phyloP scores from a whole-genome alignment of 2,113 vertebrate genomes.

The Brienomyrus brachyistius region DNA sequence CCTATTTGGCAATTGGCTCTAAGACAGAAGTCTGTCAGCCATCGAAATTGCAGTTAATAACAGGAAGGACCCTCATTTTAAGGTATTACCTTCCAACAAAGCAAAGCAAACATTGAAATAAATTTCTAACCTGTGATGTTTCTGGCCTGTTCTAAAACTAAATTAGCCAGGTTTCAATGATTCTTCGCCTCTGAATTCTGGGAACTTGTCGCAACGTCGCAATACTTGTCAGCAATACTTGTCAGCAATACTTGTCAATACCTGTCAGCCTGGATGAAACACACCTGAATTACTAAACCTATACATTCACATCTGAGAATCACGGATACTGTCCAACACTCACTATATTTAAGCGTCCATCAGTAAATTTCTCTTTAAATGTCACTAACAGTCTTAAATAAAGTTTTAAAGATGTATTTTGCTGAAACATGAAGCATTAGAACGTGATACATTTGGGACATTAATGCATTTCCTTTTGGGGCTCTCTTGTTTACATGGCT shows the following conservation, averaged over 20 bases:
- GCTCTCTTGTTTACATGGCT: neutral
- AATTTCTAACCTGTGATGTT: neutral
- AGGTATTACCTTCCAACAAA: neutral
- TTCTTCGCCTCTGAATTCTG: neutral
- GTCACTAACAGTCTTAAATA: neutral
- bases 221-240: neutral
- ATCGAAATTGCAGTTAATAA: neutral
- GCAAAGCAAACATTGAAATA: neutral
- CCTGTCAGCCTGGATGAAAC: neutral
- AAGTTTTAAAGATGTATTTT: neutral
- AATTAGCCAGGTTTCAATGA: neutral
- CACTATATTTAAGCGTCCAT: neutral
- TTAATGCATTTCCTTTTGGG: neutral
- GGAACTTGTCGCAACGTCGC: no score
- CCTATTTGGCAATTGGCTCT: neutral
- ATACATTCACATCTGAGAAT: neutral
- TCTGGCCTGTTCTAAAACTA: neutral
- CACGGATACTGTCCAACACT: neutral
- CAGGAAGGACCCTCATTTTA: neutral
- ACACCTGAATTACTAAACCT: neutral
- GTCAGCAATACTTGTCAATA: neutral
- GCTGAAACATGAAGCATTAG: neutral
- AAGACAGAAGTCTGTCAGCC: neutral
- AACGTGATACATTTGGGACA: neutral
- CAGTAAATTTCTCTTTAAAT: neutral